Conservation (phyloP, 2,113 vertebrate genomes). For the Nothocercus julius region DNA sequence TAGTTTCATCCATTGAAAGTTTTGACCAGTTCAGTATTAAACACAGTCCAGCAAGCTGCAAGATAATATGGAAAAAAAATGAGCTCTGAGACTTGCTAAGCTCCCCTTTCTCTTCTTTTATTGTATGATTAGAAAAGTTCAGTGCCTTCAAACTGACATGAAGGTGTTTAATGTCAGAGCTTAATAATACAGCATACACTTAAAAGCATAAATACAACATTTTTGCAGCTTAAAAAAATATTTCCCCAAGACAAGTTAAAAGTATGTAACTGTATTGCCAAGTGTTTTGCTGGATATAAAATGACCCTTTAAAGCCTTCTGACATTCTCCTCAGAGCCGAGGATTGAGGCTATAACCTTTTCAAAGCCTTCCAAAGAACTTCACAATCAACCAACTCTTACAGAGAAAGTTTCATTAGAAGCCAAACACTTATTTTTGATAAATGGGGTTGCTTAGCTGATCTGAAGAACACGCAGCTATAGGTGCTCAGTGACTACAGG, state of each 20-base stretch:
- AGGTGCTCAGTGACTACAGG: neutral
- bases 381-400: conserved; percentile 19
- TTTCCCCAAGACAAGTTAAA: conserved; percentile 57
- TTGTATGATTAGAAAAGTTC: conserved; percentile 63
- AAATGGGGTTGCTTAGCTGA: neutral
- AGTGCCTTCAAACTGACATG: conserved; percentile 31
- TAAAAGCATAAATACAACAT: conserved; percentile 66
- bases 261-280: conserved; percentile 9
- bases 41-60: neutral
- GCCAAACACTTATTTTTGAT: neutral
- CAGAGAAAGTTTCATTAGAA: conserved; percentile 39
- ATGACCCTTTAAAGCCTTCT: conserved; percentile 63
- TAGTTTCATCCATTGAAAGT: neutral
- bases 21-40: neutral
- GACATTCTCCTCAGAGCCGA: conserved; percentile 60
- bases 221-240: conserved; percentile 59
- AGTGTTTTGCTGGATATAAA: conserved; percentile 53
- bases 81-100: neutral
- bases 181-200: conserved; percentile 66
- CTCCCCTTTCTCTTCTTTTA: neutral
- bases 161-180: conserved; percentile 71
- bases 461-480: neutral
- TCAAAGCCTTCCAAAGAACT: conserved; percentile 53
- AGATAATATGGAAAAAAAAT: neutral
- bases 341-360: conserved; percentile 70